phyloP scores from a whole-genome alignment of 2,113 vertebrate genomes.

The Sphyrna mokarran region DNA sequence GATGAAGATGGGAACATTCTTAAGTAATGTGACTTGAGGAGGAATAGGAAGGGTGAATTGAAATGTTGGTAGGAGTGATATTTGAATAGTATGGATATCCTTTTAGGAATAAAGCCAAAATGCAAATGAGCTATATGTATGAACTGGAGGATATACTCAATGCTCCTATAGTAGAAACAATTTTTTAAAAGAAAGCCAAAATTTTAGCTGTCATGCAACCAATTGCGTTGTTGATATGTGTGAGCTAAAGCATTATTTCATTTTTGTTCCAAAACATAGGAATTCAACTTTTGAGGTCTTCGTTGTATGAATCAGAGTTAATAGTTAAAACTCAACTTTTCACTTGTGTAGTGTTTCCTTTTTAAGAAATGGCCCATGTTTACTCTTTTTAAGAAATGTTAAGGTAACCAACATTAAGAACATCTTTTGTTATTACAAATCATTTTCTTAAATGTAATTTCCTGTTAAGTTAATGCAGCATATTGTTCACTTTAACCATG shows the following conservation, averaged over 20 bases:
- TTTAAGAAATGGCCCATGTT: too few species aligned
- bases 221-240: not conserved
- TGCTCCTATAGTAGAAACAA: not conserved
- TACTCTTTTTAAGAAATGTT: not conserved
- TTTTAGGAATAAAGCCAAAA: not conserved
- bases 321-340: not conserved
- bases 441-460: not conserved
- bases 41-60: not conserved
- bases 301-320: not conserved
- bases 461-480: not conserved
- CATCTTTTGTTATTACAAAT: not conserved
- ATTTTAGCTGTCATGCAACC: not conserved
- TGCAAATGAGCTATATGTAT: not conserved
- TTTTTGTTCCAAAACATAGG: not conserved
- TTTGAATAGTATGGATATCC: not conserved
- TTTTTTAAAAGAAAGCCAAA: not conserved
- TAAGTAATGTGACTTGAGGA: not conserved
- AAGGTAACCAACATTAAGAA: not conserved
- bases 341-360: too few species aligned
- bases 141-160: not conserved
- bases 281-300: not conserved
- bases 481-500: not conserved
- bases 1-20: not conserved
- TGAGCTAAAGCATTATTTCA: not conserved
- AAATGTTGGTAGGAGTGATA: too few species aligned